Evolutionary conservation across 92 coral and sea anemone species (phyloP), one percentile per base, ranked within the genome.

Genomic region (Porites divaricata): DNA sequence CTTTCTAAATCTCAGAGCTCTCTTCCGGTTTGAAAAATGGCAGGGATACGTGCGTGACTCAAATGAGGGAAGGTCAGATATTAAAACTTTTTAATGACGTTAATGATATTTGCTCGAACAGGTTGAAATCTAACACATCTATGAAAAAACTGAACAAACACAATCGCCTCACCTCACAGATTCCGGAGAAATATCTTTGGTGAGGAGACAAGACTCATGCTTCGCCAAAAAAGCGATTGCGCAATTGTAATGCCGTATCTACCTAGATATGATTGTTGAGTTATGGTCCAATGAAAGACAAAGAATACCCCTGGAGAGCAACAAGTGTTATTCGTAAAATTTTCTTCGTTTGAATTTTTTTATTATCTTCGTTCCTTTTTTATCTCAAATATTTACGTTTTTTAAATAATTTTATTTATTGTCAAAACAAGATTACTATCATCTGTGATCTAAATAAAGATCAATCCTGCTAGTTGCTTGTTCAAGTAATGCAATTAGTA

Each of bases 101-200:
- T 45, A 51, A 73, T 20, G 77, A 73, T 73, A 73, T 73, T 52
- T 20, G 63, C 74, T 19, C 23, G 53, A 67, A 14, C 49, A 1
- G 25, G 28, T 67, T 26, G 23, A 23, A 67, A 19, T 22, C 71
- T 8, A 67, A 67, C 48, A 67, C 71, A 9, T 8, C 15, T 7
- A 4, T 61, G 8, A 8, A 16, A 12, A 12, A 61, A 21, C 19
- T 11, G 2, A 11, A 11, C 8, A 54, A 54, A 54, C 16, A 53
- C 58, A 9, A 14, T 53, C 4, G 1, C 16, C 10, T 21, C 65
- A 61, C 22, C n/a, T 61, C 15, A 57, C 1, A 12, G 15, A 9
- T 57, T 57, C 14, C 19, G 9, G 13, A 12, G 15, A 12, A 12
- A 12, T 57, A 57, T 57, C 15, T 57, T 57, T 17, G 3, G 14